Conservation (phyloP, 2,888 invertebrate genomes). For the Clunio marinus region DNA sequence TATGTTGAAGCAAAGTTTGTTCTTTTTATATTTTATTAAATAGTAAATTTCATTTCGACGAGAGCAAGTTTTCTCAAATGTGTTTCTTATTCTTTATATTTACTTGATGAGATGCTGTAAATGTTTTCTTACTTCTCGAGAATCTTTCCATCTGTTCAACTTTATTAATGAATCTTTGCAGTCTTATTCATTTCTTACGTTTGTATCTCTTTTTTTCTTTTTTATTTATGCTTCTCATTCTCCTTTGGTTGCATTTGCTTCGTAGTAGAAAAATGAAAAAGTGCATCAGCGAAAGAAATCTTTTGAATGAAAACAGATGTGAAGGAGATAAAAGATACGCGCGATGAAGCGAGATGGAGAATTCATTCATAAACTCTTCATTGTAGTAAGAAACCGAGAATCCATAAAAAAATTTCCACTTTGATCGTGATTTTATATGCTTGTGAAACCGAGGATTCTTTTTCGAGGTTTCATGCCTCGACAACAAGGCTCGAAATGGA, state of each 20-base stretch:
- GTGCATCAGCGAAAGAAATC: conserved; percentile 29
- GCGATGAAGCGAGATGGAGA: conserved; percentile 24
- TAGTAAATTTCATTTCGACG: conserved; percentile 1
- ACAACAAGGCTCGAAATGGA: conserved; percentile 3
- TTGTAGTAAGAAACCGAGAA: conserved; percentile 17
- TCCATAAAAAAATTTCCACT: conserved; percentile 16
- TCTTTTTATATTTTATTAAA: neutral
- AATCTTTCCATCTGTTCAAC: conserved; percentile 38
- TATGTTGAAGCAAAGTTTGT: neutral
- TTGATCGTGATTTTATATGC: conserved; percentile 22
- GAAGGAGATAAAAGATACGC: neutral
- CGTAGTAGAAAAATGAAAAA: conserved; percentile 26
- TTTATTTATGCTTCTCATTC: too few relatives aligned
- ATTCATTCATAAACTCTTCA: conserved; percentile 36
- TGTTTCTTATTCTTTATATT: neutral
- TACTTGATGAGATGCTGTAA: conserved; percentile 14
- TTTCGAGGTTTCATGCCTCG: conserved; percentile 26
- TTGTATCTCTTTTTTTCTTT: conserved; percentile 32
- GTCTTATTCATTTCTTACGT: conserved; percentile 16
- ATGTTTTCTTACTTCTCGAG: conserved; percentile 14
- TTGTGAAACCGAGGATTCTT: conserved; percentile 29
- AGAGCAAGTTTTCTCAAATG: neutral
- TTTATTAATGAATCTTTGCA: conserved; percentile 39
- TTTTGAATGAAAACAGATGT: conserved; percentile 7
- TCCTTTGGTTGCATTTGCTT: neutral